Conservation (phyloP, 2,113 vertebrate species). For the Lasiurus cinereus region DNA sequence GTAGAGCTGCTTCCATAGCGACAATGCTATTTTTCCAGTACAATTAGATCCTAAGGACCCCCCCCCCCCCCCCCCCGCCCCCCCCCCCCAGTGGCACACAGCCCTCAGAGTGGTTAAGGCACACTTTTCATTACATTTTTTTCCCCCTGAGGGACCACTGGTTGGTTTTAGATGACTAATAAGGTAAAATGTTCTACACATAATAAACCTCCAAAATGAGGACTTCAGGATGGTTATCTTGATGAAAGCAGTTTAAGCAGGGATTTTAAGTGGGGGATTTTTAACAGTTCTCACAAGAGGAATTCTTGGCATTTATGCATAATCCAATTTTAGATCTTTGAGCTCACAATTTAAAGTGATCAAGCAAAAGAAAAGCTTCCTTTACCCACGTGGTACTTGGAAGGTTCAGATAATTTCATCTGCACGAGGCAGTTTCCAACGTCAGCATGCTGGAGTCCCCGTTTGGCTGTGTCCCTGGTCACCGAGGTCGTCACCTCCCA, state of each 20-base stretch:
- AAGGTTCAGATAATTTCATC: background rate
- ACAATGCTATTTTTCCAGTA: slow-evolving; percentile 77
- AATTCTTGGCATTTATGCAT: slow-evolving; percentile 35
- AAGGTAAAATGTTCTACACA: slow-evolving; percentile 26
- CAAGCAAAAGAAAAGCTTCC: slow-evolving; percentile 11
- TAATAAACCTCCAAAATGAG: slow-evolving; percentile 39
- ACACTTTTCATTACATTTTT: slow-evolving; percentile 41
- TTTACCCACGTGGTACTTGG: background rate
- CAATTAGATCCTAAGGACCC: slow-evolving; percentile 27
- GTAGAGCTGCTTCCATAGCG: slow-evolving; percentile 80
- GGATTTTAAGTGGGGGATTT: background rate
- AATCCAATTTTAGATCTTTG: slow-evolving; percentile 62
- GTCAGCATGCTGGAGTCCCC: background rate
- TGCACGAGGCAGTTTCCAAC: background rate
- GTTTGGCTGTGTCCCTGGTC: background rate
- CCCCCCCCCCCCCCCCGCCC: background rate
- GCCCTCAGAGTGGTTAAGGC: slow-evolving; percentile 30
- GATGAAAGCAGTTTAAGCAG: slow-evolving; percentile 38
- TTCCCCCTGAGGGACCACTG: background rate
- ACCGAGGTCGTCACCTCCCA: background rate
- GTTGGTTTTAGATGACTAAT: slow-evolving; percentile 59
- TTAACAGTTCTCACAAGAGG: slow-evolving; percentile 36
- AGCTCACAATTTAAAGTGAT: slow-evolving; percentile 37
- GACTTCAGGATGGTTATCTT: background rate
- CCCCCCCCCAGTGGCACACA: slow-evolving; percentile 57